Evolutionary conservation across 2,888 invertebrate species (phyloP), one percentile per base, ranked within the genome.

Genomic region (Andrena haemorrhoa): DNA sequence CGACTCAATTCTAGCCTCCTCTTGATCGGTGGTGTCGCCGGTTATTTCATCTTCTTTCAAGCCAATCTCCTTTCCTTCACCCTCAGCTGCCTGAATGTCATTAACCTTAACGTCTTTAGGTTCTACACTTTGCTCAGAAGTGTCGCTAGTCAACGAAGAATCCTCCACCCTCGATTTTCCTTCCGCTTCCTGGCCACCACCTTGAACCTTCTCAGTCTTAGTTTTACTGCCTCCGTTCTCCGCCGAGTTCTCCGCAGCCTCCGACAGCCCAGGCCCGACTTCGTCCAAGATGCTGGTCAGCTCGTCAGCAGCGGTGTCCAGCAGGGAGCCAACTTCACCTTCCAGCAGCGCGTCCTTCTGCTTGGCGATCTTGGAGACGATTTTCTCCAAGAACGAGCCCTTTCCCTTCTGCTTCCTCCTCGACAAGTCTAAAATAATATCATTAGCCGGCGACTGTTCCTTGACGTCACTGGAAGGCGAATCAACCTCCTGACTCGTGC

Each of bases 351-450:
- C 93, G 31, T 94, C 93, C 69, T 94, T 94, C 58, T 93, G 91
- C 70, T 93, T 93, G 0, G 93, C 94, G 26, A 94, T 94, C 75
- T 94, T 94, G 3, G 94, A 94, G 0, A 94, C 94, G 6, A 94
- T 94, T 85, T 92, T 94, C 71, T 94, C 94, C 8, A 94, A 72
- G 66, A 93, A 94, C 0, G 94, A 94, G 10, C 94, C 94, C 58
- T 93, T 94, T 0, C 92, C 92, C 29, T 90, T 92, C 2, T 90
- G 89, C 65, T 93, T 94, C 29, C 94, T 88, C 7, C 93, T 90
- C 0, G 94, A 92, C 2, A 94, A 73, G 82, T 94, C 94, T 1
- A 93, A 82, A 60, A 94, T 94, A 1, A 94, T 94, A 35, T 94
- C 93, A 56, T 89, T 93, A 82, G 91, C 56, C 53, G 88, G 86